Base-by-base conservation (phyloP, 2,888 invertebrate genomes). In the Caenorhabditis doughertyi region DNA sequence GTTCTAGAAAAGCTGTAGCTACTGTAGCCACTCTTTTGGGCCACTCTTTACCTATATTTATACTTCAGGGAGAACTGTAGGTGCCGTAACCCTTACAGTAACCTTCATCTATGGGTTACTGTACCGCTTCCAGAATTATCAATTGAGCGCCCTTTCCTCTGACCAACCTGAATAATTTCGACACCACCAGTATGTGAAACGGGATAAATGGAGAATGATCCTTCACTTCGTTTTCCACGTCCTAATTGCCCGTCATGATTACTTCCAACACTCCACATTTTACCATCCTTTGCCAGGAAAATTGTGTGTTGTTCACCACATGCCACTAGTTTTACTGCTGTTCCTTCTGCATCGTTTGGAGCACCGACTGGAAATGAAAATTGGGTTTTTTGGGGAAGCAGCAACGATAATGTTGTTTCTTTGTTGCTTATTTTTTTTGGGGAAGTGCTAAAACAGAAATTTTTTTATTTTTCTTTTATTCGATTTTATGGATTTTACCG, bases 281-380 rank as follows among this genome's bases (percentile, higher is more conserved):
- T 84, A 23, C 90, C 89, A 39, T 89, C 87, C 5, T 81, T 81
- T 1, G 88, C 84, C 51, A 89, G 84, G 39, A 88, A 83, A 0
- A 89, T n/a, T 21, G 89, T 87, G 76, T 89, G 89, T 67, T 84
- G 81, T 70, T 89, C 88, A n/a, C 89, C 89, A 49, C 85, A 85
- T 0, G 89, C 88, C 2, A 89, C 83, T 11, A 64, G 21, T 47
- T 79, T 72, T 9, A 88, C 86, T 1, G 85, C 42, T 1, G 84
- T 80, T 27, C 87, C 88, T 9, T 79, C 58, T 1, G 72, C 55
- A 56, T 84, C 86, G 16, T 72, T 84, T 0, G 88, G 88, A 1
- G 83, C 87, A 11, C 86, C 87, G 42, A 89, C 87, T 87, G 70
- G 47, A 84, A 77, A 29, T 21, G 35, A 53, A 0, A 1, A 21